Evolutionary conservation across 2,888 invertebrate species (phyloP), one percentile per base, ranked within the genome.

Genomic region (Petrolisthes manimaculis): DNA sequence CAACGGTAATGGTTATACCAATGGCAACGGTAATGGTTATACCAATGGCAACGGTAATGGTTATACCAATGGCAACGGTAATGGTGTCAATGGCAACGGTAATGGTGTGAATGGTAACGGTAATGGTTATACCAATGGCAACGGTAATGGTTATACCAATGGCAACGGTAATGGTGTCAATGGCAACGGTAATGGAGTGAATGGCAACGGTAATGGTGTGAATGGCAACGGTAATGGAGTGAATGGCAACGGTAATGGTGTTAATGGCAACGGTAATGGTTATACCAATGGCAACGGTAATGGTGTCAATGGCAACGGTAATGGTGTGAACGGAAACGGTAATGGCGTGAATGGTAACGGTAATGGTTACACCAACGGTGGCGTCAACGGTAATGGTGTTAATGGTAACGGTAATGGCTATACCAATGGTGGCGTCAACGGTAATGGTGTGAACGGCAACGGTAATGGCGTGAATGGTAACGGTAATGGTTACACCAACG

Each of bases 141-240:
- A 37, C 37, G 37, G 37, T 37, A 37, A 37, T 37, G 37, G 37
- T 37, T n/a, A n/a, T n/a, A n/a, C n/a, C n/a, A n/a, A n/a, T 37
- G 37, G 37, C 37, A 37, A 37, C 37, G 37, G 37, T 37, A 37
- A 37, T 37, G 37, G 37, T 37, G 37, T 37, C 1, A 37, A 37
- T 37, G 37, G 37, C 37, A 37, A 37, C 37, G 37, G 37, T 37
- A 37, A 37, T 37, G 37, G 37, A 37, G 37, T 37, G n/a, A n/a
- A n/a, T n/a, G n/a, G n/a, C 37, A 37, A 37, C 37, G 37, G 37
- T 37, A 37, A 37, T 37, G 37, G 37, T 37, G 37, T 37, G 37
- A 37, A 54, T 9, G 12, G 14, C 79, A 85, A 83, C 56, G 83
- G 83, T 8, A 75, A 85, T 21, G 85, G 85, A n/a, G n/a, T n/a